Evolutionary conservation across 2,888 invertebrate genomes (phyloP), one percentile per base, ranked within the genome.

Genomic region (Epicampocera succincta): DNA sequence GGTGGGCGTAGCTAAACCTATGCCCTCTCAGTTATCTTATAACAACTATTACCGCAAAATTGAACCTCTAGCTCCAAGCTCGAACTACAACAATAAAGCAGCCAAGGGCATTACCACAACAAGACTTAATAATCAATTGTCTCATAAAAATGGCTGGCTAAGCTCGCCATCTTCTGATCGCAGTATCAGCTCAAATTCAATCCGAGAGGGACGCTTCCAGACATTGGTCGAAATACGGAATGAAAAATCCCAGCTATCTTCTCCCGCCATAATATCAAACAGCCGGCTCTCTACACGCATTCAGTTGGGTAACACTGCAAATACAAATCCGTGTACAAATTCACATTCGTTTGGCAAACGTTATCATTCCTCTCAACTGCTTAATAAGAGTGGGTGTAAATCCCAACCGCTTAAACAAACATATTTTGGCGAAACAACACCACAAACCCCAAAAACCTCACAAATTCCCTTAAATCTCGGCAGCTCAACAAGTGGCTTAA

Each of bases 1-100:
- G 0, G 88, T 91, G 40, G 90, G 91, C 11, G 91, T 91, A 69
- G 90, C 90, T 40, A 90, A 90, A 63, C 90, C 90, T 11, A 91
- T 91, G 87, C 90, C 87, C 2, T 88, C 88, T 1, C 86, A 87
- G 60, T 84, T 86, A 15, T 85, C 46, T 21, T 15, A 85, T 19
- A 84, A 84, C 0, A 86, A 88, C 38, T 69, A 82, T 29, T 52
- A 56, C 13, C 66, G 33, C 1, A 79, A 74, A 21, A 44, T 29
- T 1, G 65, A 68, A 44, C 12, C 60, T 0, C 8, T 42, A 8
- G 17, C n/a, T 0, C 13, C 60, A 11, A 77, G 33, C 38, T 66
- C 66, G 6, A 21, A 79, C 9, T 69, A 60, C 44, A 56, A 50
- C 2, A 73, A 52, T 12, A 82, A 74, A 9, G 8, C 79, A 17